phyloP scores from a whole-genome alignment of 2,888 invertebrate genomes.

The Acanthopleura granulata region DNA sequence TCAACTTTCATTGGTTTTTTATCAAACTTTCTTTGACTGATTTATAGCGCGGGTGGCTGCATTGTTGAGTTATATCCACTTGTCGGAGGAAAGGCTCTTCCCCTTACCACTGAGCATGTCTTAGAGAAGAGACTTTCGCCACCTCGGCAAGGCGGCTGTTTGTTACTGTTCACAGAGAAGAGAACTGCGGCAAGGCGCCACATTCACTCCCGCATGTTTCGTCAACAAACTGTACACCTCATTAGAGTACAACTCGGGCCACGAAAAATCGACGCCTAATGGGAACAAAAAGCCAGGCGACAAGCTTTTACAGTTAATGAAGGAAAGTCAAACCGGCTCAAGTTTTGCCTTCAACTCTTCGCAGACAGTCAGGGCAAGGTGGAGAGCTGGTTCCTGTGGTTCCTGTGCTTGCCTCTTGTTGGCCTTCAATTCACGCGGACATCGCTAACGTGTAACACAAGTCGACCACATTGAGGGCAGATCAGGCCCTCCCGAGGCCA shows the following conservation, averaged over 20 bases:
- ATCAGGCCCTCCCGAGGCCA: not conserved
- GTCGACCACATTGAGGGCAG: not conserved
- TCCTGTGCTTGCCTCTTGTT: not conserved
- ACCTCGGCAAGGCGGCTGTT: not conserved
- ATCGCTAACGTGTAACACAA: not conserved
- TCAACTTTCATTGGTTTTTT: not conserved
- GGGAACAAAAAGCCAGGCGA: constrained; percentile 1
- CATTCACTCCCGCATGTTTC: constrained; percentile 4
- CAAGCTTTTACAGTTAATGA: constrained; percentile 9
- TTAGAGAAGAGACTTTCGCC: not conserved
- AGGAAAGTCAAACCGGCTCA: constrained; percentile 12
- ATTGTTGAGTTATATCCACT: not conserved
- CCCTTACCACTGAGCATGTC: not conserved
- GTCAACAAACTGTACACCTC: not conserved
- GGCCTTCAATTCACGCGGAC: not conserved
- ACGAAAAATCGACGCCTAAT: not conserved
- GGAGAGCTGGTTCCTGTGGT: too few relatives aligned
- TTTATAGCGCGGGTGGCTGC: not conserved
- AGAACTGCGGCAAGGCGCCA: not conserved
- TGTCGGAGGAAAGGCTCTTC: not conserved
- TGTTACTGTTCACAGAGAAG: constrained; percentile 1
- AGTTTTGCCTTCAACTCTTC: not conserved
- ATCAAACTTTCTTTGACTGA: not conserved
- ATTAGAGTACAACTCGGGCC: not conserved
- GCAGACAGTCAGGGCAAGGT: not conserved